Conservation (phyloP, 2,888 invertebrate genomes). For the Parnassius mnemosyne region DNA sequence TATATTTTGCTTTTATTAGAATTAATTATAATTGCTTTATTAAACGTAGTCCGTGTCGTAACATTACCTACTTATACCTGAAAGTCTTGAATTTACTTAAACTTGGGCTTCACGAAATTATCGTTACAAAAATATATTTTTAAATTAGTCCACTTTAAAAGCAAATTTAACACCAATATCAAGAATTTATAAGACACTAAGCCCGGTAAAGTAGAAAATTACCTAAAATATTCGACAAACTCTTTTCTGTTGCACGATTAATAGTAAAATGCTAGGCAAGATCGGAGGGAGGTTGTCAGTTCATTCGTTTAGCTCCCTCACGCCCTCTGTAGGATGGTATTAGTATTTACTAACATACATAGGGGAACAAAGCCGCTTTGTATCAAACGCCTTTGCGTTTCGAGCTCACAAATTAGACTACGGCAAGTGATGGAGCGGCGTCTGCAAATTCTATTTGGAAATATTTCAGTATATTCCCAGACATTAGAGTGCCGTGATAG, state of each 20-base stretch:
- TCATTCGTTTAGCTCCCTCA: slow-evolving; percentile 21
- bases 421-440: slow-evolving; percentile 26
- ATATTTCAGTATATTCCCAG: slow-evolving; percentile 3
- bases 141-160: no score
- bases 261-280: slow-evolving; percentile 9
- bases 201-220: no score
- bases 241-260: background rate
- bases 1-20: no score
- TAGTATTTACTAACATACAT: slow-evolving; percentile 28
- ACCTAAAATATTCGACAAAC: slow-evolving; percentile 1
- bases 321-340: slow-evolving; percentile 22
- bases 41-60: no score
- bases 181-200: no score
- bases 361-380: slow-evolving; percentile 31
- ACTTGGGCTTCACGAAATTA: no score
- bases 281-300: slow-evolving; percentile 10
- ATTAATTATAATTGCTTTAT: no score
- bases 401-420: slow-evolving; percentile 32
- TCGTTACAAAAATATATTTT: no score
- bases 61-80: no score
- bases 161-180: no score
- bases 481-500: no score
- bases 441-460: slow-evolving; percentile 9
- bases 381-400: slow-evolving; percentile 34
- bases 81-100: no score